Conservation (phyloP, 2,797 vertebrate genomes). For the Astyanax mexicanus region DNA sequence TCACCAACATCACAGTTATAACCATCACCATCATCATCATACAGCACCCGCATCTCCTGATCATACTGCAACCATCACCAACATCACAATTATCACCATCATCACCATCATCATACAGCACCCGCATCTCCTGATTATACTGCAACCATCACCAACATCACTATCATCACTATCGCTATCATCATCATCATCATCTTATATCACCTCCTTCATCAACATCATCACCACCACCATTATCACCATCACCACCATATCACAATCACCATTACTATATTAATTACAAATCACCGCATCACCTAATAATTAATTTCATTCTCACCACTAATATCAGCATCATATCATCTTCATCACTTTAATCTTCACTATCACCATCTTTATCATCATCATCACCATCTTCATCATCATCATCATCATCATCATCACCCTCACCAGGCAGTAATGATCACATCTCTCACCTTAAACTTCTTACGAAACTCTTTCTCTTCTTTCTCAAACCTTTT, state of each 20-base stretch:
- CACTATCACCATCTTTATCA: too few relatives aligned
- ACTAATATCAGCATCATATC: too few relatives aligned
- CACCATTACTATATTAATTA: background rate
- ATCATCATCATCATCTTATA: too few relatives aligned
- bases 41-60: conserved; percentile 81
- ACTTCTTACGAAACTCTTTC: conserved; percentile 84
- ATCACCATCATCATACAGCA: background rate
- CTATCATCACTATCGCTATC: too few relatives aligned
- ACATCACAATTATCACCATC: background rate
- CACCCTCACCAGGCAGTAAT: background rate
- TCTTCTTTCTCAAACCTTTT: conserved; percentile 82
- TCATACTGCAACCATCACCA: conserved; percentile 72
- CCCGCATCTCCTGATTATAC: too few relatives aligned
- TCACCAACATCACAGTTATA: background rate
- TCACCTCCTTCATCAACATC: too few relatives aligned
- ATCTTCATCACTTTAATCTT: too few relatives aligned
- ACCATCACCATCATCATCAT: conserved; percentile 51
- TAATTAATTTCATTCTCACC: too few relatives aligned
- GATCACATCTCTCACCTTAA: conserved; percentile 73
- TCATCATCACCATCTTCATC: background rate
- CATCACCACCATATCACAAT: background rate
- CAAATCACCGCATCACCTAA: too few relatives aligned
- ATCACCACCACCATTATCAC: too few relatives aligned
- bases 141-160: too few relatives aligned
- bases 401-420: background rate